Percentiles rank a stretch among this genome's conserved stretches.
Conservation (phyloP, 2,888 invertebrate species). For the Drosophila diplacantha region DNA sequence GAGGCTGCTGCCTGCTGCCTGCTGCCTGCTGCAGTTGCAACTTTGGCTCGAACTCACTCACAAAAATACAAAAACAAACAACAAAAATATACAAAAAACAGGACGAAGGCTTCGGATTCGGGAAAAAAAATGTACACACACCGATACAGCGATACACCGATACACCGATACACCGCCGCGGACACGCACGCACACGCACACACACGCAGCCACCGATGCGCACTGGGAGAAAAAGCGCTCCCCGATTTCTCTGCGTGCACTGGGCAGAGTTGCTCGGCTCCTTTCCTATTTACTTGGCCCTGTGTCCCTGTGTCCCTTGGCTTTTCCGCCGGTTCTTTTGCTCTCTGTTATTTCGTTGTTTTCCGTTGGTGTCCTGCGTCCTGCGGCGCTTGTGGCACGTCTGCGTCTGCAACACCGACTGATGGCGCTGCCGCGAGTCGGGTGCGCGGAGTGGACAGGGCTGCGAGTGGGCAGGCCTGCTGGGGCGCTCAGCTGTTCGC, state of each 20-base stretch:
- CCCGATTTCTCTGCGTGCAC: conserved; percentile 1
- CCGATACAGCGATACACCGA: too few species aligned
- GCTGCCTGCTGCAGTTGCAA: neutral
- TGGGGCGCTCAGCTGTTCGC: conserved; percentile 15
- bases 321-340: conserved; percentile 10
- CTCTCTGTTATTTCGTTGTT: too few species aligned
- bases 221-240: conserved; percentile 12
- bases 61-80: conserved; percentile 4
- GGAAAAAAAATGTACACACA: conserved; percentile 30
- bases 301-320: neutral
- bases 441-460: conserved; percentile 1
- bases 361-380: conserved; percentile 11
- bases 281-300: neutral
- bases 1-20: conserved; percentile 6
- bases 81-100: conserved; percentile 7
- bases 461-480: conserved; percentile 40
- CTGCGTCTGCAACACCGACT: conserved; percentile 72
- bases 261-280: neutral
- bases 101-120: conserved; percentile 9
- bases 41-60: conserved; percentile 4
- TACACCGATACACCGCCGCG: conserved; percentile 9
- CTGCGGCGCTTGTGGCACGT: conserved; percentile 61
- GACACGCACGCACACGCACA: conserved; percentile 14
- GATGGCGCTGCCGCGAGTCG: conserved; percentile 40
- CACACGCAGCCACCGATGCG: conserved; percentile 17